These are phyloP conservation scores for Eubasilissa splendida DNA, from an alignment of 2,888 invertebrate species.

Conservation along the genomic window DNA sequence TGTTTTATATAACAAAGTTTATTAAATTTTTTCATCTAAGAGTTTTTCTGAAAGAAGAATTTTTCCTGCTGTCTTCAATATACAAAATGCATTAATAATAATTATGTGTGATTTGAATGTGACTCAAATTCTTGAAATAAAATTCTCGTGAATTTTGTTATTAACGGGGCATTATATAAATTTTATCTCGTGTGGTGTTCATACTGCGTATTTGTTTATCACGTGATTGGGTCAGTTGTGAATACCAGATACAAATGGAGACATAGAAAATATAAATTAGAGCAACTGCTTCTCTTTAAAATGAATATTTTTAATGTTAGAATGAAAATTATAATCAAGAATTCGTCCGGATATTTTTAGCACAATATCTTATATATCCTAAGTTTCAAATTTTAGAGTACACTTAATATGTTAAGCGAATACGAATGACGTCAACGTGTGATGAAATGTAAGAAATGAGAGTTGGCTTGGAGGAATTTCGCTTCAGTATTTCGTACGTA, in stretches of 20 bases:
- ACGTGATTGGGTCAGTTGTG: too few species aligned
- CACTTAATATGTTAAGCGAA: slow-evolving; percentile 47
- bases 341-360: slow-evolving; percentile 59
- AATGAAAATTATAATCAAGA: slow-evolving; percentile 57
- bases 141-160: too few species aligned
- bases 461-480: slow-evolving; percentile 40
- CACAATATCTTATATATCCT: slow-evolving; percentile 59
- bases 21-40: not conserved
- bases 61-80: not conserved
- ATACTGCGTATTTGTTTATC: too few species aligned
- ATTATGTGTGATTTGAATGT: slow-evolving; percentile 12
- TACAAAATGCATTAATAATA: not conserved
- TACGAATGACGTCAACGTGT: not conserved
- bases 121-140: too few species aligned
- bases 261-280: slow-evolving; percentile 38
- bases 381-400: slow-evolving; percentile 58
- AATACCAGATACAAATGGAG: too few species aligned
- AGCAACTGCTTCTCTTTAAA: slow-evolving; percentile 53
- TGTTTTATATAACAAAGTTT: not conserved
- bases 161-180: too few species aligned
- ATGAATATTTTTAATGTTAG: slow-evolving; percentile 57
- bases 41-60: slow-evolving; percentile 1
- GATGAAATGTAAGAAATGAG: not conserved
- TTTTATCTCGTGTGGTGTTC: not conserved
- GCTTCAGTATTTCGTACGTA: slow-evolving; percentile 54